A percentile compares a stretch with the other conserved stretches of the same genome.
phyloP scores from a whole-genome alignment of 2,888 invertebrate species.

The Drosophila helvetica region DNA sequence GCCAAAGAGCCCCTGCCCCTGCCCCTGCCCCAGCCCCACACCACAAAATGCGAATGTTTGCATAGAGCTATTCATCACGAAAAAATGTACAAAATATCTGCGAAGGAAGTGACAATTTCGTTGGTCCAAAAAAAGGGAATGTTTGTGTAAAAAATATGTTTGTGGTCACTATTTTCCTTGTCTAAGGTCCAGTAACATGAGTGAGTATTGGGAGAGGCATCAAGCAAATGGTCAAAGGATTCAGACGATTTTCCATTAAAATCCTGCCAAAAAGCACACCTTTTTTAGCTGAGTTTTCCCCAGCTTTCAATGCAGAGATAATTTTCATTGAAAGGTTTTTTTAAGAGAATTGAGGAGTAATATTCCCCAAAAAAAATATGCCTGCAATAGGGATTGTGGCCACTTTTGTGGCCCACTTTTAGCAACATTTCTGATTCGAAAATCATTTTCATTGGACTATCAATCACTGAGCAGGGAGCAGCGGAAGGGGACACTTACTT shows the following conservation, averaged over 20 bases:
- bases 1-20: not conserved
- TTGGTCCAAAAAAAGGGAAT: not conserved
- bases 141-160: not conserved
- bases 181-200: not conserved
- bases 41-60: constrained; percentile 52
- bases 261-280: no score
- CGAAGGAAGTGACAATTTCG: constrained; percentile 19
- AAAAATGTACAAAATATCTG: constrained; percentile 37
- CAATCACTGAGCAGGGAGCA: not conserved
- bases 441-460: not conserved
- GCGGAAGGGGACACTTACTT: no score
- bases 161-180: no score
- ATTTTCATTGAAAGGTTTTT: no score
- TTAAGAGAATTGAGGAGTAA: no score
- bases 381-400: not conserved
- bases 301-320: not conserved
- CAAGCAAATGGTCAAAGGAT: not conserved
- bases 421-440: constrained; percentile 1
- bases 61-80: constrained; percentile 40
- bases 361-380: no score
- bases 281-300: not conserved
- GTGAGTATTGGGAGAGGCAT: no score
- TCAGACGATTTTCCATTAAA: not conserved
- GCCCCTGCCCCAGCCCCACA: not conserved
- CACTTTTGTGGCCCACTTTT: constrained; percentile 1